A percentile compares a stretch with the other conserved stretches of the same genome.
Conservation (phyloP, 2,888 invertebrate genomes). For the Kryphioiulus occultus region DNA sequence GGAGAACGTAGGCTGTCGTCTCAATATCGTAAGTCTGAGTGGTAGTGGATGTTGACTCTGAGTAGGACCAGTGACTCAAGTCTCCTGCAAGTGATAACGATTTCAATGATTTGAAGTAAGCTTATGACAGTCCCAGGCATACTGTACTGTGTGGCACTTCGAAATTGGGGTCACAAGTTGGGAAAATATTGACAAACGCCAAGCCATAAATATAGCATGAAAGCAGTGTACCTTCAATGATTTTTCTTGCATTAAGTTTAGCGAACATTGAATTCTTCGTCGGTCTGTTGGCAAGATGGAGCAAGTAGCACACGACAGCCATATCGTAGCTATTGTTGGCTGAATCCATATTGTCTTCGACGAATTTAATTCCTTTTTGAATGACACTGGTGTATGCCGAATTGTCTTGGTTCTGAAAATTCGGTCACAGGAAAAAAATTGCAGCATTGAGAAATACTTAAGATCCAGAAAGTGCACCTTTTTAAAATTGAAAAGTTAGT, state of each 20-base stretch:
- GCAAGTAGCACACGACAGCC: neutral
- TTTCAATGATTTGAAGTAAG: neutral
- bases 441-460: too few relatives aligned
- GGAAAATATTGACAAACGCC: too few relatives aligned
- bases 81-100: neutral
- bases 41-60: neutral
- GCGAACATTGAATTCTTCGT: neutral
- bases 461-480: too few relatives aligned
- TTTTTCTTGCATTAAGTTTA: neutral
- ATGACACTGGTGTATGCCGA: neutral
- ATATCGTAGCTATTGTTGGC: neutral
- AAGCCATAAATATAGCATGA: neutral
- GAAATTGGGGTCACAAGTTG: too few relatives aligned
- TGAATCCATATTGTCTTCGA: neutral
- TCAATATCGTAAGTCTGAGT: neutral
- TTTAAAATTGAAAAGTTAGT: too few relatives aligned
- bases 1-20: slow-evolving; percentile 17
- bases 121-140: too few relatives aligned
- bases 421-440: neutral
- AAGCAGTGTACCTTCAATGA: neutral
- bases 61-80: slow-evolving; percentile 2
- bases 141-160: too few relatives aligned
- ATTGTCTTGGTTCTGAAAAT: neutral
- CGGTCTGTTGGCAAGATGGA: neutral
- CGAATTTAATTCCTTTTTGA: neutral